Conservation (phyloP, 1,140 invertebrate genomes). For the Papilio glaucus region DNA sequence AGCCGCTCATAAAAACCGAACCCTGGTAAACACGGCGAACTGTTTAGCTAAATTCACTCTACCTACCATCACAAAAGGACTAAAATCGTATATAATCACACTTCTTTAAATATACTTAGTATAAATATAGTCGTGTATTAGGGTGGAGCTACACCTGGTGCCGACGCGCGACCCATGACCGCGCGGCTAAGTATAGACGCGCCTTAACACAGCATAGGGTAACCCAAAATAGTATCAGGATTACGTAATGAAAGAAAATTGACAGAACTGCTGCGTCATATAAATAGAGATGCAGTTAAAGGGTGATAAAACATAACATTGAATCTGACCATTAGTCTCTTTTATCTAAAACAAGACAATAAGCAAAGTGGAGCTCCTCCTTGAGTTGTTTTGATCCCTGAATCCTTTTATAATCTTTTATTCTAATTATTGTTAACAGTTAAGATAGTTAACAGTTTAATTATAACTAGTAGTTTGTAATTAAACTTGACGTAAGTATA, state of each 20-base stretch:
- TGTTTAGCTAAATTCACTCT: not conserved
- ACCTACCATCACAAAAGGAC: not conserved
- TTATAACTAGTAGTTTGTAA: too few species aligned
- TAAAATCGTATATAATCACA: not conserved
- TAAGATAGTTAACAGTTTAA: too few species aligned
- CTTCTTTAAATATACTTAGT: not conserved
- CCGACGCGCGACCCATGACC: not conserved
- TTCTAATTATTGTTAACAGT: too few species aligned
- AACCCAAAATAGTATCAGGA: not conserved
- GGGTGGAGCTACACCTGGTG: not conserved
- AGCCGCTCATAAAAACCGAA: constrained; percentile 11
- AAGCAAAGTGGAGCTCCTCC: too few species aligned
- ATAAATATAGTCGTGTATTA: not conserved
- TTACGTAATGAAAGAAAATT: not conserved
- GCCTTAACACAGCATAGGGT: not conserved
- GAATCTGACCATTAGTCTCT: too few species aligned
- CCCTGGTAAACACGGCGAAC: not conserved
- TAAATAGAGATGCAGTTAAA: not conserved
- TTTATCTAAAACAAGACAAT: too few species aligned
- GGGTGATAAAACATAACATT: not conserved
- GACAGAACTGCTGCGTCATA: not conserved
- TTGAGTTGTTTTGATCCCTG: too few species aligned
- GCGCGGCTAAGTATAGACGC: not conserved
- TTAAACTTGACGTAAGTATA: too few species aligned
- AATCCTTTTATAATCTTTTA: too few species aligned